These are phyloP conservation scores for Drosophila punjabiensis DNA, from an alignment of 1,140 invertebrate genomes.

Conservation along the genomic window DNA sequence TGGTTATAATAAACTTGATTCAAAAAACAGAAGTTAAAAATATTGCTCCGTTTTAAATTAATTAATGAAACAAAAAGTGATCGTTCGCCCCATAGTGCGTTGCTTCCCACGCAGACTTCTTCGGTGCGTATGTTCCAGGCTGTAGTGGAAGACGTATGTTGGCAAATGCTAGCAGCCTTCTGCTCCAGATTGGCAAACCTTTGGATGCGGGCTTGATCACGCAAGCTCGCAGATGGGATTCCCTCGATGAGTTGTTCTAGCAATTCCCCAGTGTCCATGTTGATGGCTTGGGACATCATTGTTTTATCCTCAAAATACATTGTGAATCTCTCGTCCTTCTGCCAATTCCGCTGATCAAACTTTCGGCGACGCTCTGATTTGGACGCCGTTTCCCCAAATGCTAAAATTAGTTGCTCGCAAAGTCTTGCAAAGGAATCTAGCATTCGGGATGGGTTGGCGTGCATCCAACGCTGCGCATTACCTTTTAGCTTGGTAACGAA, in stretches of 20 bases:
- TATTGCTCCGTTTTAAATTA: no score
- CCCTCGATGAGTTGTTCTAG: neutral
- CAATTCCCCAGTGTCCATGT: neutral
- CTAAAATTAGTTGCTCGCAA: no score
- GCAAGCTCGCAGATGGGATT: neutral
- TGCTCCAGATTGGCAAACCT: neutral
- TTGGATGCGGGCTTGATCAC: no score
- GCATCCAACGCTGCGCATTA: neutral
- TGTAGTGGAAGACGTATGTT: no score
- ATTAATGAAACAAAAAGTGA: no score
- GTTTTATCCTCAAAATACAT: neutral
- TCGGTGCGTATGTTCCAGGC: no score
- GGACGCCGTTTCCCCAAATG: neutral
- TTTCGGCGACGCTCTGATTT: neutral
- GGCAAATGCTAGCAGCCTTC: no score
- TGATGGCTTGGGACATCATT: conserved; percentile 5
- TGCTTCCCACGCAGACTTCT: no score
- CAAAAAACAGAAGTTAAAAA: no score
- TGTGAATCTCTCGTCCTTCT: neutral
- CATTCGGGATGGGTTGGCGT: neutral
- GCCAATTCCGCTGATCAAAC: neutral
- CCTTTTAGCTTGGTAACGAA: neutral
- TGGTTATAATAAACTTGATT: no score
- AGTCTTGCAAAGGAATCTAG: neutral
- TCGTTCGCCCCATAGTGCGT: no score